A percentile compares a stretch with the other conserved stretches of the same genome.
phyloP scores from a whole-genome alignment of 2,113 vertebrate genomes.

The Tylochromis polylepis region DNA sequence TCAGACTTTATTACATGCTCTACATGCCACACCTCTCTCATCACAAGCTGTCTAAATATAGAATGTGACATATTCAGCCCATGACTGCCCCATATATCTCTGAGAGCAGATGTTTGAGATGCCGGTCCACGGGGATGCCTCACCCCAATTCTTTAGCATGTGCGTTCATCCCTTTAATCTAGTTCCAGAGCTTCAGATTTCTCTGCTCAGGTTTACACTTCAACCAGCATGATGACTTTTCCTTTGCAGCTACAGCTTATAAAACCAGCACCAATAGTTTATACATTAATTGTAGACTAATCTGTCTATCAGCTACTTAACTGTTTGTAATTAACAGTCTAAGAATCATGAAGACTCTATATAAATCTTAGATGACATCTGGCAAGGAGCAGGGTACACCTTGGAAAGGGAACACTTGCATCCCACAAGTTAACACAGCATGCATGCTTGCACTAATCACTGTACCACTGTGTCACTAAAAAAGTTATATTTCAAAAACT shows the following conservation, averaged over 20 bases:
- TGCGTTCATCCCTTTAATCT: slow-evolving; percentile 8
- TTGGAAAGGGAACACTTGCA: background rate
- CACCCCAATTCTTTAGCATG: background rate
- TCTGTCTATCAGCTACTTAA: background rate
- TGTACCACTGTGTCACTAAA: background rate
- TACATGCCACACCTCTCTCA: slow-evolving; percentile 14
- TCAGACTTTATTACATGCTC: background rate
- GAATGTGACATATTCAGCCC: slow-evolving; percentile 46
- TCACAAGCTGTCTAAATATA: slow-evolving; percentile 47
- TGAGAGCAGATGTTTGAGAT: slow-evolving; percentile 55
- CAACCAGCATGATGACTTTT: background rate
- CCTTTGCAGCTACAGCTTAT: background rate
- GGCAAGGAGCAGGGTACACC: background rate
- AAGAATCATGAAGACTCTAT: background rate
- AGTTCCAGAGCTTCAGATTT: background rate
- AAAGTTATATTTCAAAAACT: background rate
- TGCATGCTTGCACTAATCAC: background rate
- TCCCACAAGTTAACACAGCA: background rate
- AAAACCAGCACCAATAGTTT: background rate
- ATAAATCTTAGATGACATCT: background rate
- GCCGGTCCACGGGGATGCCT: slow-evolving; percentile 17
- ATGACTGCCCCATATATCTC: slow-evolving; percentile 31
- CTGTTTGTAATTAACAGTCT: background rate
- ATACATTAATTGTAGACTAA: background rate
- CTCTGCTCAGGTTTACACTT: background rate